Evolutionary conservation across 2,888 invertebrate genomes (phyloP).

Genomic region (Adineta ricciae): DNA sequence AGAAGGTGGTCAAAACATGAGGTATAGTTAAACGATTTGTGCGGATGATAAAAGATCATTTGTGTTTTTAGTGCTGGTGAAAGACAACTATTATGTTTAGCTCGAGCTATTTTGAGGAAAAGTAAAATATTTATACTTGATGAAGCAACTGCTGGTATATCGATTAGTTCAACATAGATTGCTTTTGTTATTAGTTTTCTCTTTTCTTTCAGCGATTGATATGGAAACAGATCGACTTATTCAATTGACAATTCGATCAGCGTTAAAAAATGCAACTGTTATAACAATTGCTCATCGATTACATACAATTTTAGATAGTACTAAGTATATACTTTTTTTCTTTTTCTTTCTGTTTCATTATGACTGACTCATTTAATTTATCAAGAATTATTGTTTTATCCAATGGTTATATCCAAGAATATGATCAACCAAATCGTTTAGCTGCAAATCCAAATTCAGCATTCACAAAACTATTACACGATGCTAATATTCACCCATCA

Average conservation of each 20-base stretch:
- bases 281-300: slow-evolving; percentile 47
- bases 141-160: slow-evolving; percentile 46
- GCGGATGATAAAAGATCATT: background rate
- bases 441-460: background rate
- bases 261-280: slow-evolving; percentile 45
- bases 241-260: slow-evolving; percentile 44
- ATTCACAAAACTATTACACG: background rate
- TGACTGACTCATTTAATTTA: background rate
- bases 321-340: background rate
- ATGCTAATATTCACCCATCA: background rate
- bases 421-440: background rate
- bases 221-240: slow-evolving; percentile 37
- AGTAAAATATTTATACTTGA: slow-evolving; percentile 47
- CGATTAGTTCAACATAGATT: no score
- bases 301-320: slow-evolving; percentile 34
- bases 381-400: background rate
- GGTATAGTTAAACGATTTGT: slow-evolving; percentile 34
- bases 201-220: slow-evolving; percentile 20
- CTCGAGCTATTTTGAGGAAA: slow-evolving; percentile 46
- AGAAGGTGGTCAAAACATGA: slow-evolving; percentile 47
- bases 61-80: slow-evolving; percentile 46
- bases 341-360: background rate
- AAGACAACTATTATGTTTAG: slow-evolving; percentile 47
- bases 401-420: background rate
- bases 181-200: no score